phyloP scores from a whole-genome alignment of 2,888 invertebrate species.

The Leucophenga maculata region DNA sequence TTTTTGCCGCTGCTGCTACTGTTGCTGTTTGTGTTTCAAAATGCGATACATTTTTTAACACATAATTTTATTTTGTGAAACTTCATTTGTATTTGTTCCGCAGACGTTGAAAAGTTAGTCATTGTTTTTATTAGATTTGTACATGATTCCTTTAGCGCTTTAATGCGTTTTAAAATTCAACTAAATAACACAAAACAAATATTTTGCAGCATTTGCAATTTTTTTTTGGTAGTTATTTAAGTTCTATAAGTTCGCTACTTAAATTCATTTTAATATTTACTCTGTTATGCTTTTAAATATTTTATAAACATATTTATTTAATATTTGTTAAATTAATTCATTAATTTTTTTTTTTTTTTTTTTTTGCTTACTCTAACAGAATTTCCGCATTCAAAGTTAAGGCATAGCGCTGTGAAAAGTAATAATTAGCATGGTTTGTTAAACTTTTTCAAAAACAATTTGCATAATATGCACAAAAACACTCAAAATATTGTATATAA shows the following conservation, averaged over 20 bases:
- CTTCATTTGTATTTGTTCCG: constrained; percentile 25
- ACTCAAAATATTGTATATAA: constrained; percentile 27
- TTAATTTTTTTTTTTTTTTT: not conserved
- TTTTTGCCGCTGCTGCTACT: not conserved
- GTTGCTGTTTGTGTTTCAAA: constrained; percentile 10
- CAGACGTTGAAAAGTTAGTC: constrained; percentile 27
- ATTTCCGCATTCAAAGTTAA: constrained; percentile 32
- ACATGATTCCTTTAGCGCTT: not conserved
- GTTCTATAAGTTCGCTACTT: too few relatives aligned
- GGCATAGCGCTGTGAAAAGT: constrained; percentile 43
- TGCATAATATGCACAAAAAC: constrained; percentile 37
- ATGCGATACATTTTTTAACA: constrained; percentile 5
- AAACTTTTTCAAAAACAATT: constrained; percentile 65
- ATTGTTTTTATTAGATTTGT: constrained; percentile 25
- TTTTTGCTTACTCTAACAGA: constrained; percentile 30
- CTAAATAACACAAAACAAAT: too few relatives aligned
- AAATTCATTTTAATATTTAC: too few relatives aligned
- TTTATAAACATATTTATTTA: constrained; percentile 17
- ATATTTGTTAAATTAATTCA: not conserved
- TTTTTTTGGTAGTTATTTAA: constrained; percentile 7
- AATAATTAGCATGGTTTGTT: constrained; percentile 62
- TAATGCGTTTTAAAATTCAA: too few relatives aligned
- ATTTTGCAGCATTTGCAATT: constrained; percentile 6
- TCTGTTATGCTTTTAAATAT: too few relatives aligned
- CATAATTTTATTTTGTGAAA: constrained; percentile 25